Evolutionary conservation across 2,888 invertebrate species (phyloP).

Genomic region (Cryptus viduatorius): DNA sequence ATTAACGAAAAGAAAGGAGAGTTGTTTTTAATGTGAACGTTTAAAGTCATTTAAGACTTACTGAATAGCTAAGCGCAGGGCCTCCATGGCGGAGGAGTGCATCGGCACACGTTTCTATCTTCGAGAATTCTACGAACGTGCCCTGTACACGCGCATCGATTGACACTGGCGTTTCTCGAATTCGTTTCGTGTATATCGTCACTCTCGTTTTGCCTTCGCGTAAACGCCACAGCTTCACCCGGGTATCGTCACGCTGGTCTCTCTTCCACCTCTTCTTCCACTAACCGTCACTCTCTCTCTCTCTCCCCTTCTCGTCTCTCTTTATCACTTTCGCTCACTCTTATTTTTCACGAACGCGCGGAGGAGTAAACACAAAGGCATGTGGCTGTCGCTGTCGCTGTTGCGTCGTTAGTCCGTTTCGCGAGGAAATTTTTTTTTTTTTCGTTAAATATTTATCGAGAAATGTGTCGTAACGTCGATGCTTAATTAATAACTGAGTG

Average conservation of each 20-base stretch:
- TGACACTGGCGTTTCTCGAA: constrained; percentile 25
- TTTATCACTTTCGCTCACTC: constrained; percentile 33
- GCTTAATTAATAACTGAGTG: too few species aligned
- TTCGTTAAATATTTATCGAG: too few species aligned
- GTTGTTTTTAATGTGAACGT: too few species aligned
- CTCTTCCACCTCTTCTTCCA: constrained; percentile 30
- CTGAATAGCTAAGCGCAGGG: constrained; percentile 82
- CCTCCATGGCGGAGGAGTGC: constrained; percentile 77
- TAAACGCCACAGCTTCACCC: constrained; percentile 5
- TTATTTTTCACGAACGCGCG: constrained; percentile 26
- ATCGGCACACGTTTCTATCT: constrained; percentile 29
- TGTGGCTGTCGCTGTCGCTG: constrained; percentile 22
- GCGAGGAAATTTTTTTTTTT: background rate
- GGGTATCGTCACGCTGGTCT: background rate
- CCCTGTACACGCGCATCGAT: constrained; percentile 45
- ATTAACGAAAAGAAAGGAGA: too few species aligned
- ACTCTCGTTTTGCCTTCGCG: constrained; percentile 11
- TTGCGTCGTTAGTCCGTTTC: constrained; percentile 8
- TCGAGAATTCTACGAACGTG: constrained; percentile 41
- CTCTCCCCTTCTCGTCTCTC: background rate
- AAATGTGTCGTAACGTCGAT: too few species aligned
- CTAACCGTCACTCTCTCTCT: constrained; percentile 11
- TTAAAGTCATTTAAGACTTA: constrained; percentile 74
- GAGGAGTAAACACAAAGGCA: constrained; percentile 61
- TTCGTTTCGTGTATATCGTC: constrained; percentile 36